Base-by-base conservation (phyloP, 2,797 vertebrate species). In the Enteromius afrohamiltoni region DNA sequence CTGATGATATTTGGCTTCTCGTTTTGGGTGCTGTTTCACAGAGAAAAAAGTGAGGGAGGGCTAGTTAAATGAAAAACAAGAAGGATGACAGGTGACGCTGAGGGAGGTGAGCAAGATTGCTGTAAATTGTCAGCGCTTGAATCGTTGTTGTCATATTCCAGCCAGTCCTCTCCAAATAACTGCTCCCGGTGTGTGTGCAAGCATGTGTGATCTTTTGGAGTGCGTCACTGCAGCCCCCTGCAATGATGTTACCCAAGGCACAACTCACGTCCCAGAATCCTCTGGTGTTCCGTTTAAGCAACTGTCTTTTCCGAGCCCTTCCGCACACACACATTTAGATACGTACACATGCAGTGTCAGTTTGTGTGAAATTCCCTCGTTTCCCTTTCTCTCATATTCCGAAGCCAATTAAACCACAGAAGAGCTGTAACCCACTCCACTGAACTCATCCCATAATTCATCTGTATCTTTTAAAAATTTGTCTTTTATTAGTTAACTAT, bases 201-300 rank as follows among this genome's bases (percentile, higher is more conserved):
- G 26, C 8, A 7, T 60, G 29, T 83, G 70, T 85, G 77, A 73
- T 75, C 45, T 78, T 75, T 69, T 69, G 51, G 49, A 78, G 78
- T 87, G 86, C 73, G 73, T 85, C 86, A 87, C 67, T 73, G 45
- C 34, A 84, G 77, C 68, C 23, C 23, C 75, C 74, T 82, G 67
- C 76, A 84, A 75, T 80, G 81, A 85, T 87, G 82, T 84, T 69
- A 87, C 84, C 76, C 58, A 58, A 77, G 84, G 75, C 80, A 26
- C 74, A 77, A 62, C 79, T 84, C 40, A 7, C 42, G 21, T 83
- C 85, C 84, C 65, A 79, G 76, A 82, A 83, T 84, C 62, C 84
- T 83, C 64, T 76, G 62, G 75, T 86, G 69, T 65, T 79, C 23
- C 10, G 45, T 80, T 79, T 65, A 75, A 65, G 62, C 75, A 82